Conservation (phyloP, 2,797 vertebrate genomes). For the Typhlichthys subterraneus region DNA sequence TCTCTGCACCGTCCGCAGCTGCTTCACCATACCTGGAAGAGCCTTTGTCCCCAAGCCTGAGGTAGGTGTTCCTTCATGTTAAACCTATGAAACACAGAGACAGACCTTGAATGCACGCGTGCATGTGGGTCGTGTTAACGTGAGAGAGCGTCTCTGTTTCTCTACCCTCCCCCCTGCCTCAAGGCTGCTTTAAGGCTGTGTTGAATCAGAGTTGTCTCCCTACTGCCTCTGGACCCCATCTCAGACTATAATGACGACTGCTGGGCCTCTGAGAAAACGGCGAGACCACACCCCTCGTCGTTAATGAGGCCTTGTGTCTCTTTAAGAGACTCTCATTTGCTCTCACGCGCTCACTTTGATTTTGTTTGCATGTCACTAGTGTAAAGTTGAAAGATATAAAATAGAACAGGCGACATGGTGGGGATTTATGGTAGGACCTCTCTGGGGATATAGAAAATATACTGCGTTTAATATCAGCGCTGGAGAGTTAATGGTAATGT, state of each 20-base stretch:
- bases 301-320: conserved; percentile 63
- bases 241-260: conserved; percentile 72
- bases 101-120: background rate
- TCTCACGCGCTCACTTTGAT: conserved; percentile 8
- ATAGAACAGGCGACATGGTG: background rate
- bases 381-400: no score
- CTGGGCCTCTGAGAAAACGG: conserved; percentile 69
- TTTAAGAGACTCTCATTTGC: conserved; percentile 50
- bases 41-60: conserved; percentile 93
- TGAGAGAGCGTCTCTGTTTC: conserved; percentile 5
- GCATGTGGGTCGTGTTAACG: background rate
- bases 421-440: conserved; percentile 27
- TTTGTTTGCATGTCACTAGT: background rate
- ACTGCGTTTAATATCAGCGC: conserved; percentile 9
- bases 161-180: conserved; percentile 39
- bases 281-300: conserved; percentile 46
- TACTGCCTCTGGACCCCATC: conserved; percentile 61
- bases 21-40: conserved; percentile 89
- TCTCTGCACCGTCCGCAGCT: conserved; percentile 84
- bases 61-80: conserved; percentile 67
- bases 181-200: conserved; percentile 69
- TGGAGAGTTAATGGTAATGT: conserved; percentile 22
- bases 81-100: background rate
- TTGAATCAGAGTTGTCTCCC: conserved; percentile 68
- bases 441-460: conserved; percentile 33